Base-by-base conservation (phyloP, 2,113 vertebrate genomes). In the Strix uralensis region DNA sequence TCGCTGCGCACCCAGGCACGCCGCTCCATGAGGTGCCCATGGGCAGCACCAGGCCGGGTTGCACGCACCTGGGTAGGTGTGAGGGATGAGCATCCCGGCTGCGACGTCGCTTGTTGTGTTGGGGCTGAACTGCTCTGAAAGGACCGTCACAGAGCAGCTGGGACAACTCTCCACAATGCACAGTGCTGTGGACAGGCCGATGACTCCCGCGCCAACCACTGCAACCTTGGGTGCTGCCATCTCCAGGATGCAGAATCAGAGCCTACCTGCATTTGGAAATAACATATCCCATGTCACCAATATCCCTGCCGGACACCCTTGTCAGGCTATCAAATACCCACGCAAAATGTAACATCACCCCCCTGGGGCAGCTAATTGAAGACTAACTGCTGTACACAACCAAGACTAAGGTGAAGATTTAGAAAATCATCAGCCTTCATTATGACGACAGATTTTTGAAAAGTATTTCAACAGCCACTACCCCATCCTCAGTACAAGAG, bases 61-160 rank as follows among this genome's bases (percentile, higher is more conserved):
- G 25, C 65, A 89, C 98, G 9, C 82, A 99, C 99, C 99, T 98
- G 98, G 98, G 81, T 97, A 99, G 20, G 88, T 34, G 7, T 96
- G 96, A 20, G 98, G 98, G 57, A 99, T 98, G 49, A 99, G 97
- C 42, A 99, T 98, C 30, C 99, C 99, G 1, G 99, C 99, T 16
- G 99, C 99, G 22, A 98, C 98, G 8, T 99, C 99, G 0, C 99
- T 99, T 2, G 98, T 99, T 36, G 99, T 99, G 73, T 99, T 78
- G 1, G 99, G 99, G 52, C 98, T 98, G 96, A 99, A 99, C 86
- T 94, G 98, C 19, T 99, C 99, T 2, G 99, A 97, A 80, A 99
- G 82, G 55, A 99, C 61, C 0, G 98, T 98, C 13, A 99, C 71
- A 0, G 98, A 97, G 95, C 99, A 98, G 46, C 65, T 52, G 8